Conservation (phyloP, 2,888 invertebrate species). For the Papilio protenor region DNA sequence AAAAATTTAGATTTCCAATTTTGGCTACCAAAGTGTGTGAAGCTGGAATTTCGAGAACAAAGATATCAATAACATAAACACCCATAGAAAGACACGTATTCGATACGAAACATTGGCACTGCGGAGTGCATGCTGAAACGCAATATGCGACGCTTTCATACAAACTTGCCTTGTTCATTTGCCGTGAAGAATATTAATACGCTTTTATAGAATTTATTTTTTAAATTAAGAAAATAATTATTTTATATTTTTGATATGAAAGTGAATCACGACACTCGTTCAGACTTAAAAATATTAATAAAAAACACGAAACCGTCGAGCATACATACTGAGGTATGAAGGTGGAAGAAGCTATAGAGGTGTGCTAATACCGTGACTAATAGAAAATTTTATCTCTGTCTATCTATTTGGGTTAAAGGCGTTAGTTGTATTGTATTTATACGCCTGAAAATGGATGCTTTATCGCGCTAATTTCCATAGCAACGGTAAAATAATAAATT, state of each 20-base stretch:
- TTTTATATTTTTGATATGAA: no score
- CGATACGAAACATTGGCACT: neutral
- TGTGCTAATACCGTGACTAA: no score
- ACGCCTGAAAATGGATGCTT: neutral
- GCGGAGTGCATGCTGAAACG: neutral
- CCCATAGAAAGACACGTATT: neutral
- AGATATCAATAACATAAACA: slow-evolving; percentile 6
- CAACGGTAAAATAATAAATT: neutral
- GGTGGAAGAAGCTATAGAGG: no score
- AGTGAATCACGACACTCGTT: no score
- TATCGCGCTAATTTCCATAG: neutral
- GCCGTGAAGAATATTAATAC: slow-evolving; percentile 4
- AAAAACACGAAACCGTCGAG: no score
- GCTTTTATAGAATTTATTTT: neutral
- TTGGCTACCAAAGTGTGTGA: neutral
- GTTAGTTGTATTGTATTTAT: no score
- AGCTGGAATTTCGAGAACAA: slow-evolving; percentile 2
- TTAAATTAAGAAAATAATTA: neutral
- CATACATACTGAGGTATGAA: no score
- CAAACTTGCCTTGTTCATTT: slow-evolving; percentile 4
- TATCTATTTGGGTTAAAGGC: no score
- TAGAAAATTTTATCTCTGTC: no score
- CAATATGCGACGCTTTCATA: slow-evolving; percentile 4
- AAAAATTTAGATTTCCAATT: neutral
- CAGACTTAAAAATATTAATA: no score